Percentiles rank a stretch among this genome's conserved stretches.
These are phyloP conservation scores for Eulemur albifrons DNA, from an alignment of 2,797 vertebrate genomes.

Conservation along the genomic window DNA sequence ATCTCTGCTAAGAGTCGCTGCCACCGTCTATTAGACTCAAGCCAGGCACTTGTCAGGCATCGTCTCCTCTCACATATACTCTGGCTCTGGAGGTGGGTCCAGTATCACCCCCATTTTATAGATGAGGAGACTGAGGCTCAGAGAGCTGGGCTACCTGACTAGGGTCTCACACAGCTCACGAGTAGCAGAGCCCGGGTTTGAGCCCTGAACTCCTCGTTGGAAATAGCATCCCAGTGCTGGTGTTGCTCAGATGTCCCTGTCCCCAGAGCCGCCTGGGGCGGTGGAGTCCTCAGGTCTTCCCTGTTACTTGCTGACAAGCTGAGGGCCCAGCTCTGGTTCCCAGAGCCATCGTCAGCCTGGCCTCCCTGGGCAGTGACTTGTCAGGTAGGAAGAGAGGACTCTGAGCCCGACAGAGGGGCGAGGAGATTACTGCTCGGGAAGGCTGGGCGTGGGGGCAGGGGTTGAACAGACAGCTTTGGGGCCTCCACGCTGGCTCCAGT, in stretches of 20 bases:
- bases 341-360: neutral
- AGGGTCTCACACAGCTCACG: neutral
- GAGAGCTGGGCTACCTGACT: neutral
- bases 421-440: neutral
- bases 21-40: neutral
- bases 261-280: accelerated
- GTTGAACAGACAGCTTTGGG: neutral
- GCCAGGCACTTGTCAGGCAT: neutral
- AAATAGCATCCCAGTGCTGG: neutral
- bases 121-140: neutral
- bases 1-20: neutral
- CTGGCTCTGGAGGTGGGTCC: neutral
- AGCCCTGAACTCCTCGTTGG: neutral
- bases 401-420: neutral
- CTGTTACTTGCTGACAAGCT: neutral
- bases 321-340: neutral
- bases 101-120: neutral
- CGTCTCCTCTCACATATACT: neutral
- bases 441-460: neutral
- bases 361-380: neutral
- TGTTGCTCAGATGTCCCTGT: neutral
- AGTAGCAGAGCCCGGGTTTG: neutral
- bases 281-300: neutral
- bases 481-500: accelerated
- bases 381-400: neutral